These are phyloP conservation scores for Cryptoprocta ferox DNA, from an alignment of 2,797 vertebrate species.

Conservation along the genomic window DNA sequence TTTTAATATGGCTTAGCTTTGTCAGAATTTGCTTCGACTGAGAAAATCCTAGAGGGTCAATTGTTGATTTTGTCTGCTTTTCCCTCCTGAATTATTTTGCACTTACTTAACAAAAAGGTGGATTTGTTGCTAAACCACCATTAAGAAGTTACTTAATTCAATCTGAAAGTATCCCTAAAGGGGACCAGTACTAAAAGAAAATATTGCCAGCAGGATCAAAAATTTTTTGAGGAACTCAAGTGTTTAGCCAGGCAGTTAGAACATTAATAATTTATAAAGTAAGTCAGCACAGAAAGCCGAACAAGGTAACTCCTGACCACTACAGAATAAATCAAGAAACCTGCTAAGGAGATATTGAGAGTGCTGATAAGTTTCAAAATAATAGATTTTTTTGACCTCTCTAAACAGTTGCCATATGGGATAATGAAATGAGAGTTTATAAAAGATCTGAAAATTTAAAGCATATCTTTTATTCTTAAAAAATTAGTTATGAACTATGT, in stretches of 20 bases:
- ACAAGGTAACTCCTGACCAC: neutral
- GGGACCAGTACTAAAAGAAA: neutral
- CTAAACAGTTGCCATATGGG: neutral
- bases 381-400: neutral
- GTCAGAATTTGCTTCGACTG: neutral
- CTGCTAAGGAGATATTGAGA: neutral
- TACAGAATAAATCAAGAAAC: constrained; percentile 47
- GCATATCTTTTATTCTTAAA: neutral
- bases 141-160: constrained; percentile 50
- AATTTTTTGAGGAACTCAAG: neutral
- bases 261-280: constrained; percentile 59
- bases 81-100: neutral
- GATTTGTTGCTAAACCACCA: neutral
- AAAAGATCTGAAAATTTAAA: neutral
- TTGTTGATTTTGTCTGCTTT: neutral
- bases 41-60: neutral
- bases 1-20: neutral
- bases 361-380: neutral
- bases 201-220: neutral
- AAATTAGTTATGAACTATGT: neutral
- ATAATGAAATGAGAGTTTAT: neutral
- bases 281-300: neutral
- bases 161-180: constrained; percentile 7
- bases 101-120: constrained; percentile 31
- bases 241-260: neutral